These are phyloP conservation scores for Zoanthus gigantus DNA, from an alignment of 92 coral and sea anemone genomes.

Conservation along the genomic window DNA sequence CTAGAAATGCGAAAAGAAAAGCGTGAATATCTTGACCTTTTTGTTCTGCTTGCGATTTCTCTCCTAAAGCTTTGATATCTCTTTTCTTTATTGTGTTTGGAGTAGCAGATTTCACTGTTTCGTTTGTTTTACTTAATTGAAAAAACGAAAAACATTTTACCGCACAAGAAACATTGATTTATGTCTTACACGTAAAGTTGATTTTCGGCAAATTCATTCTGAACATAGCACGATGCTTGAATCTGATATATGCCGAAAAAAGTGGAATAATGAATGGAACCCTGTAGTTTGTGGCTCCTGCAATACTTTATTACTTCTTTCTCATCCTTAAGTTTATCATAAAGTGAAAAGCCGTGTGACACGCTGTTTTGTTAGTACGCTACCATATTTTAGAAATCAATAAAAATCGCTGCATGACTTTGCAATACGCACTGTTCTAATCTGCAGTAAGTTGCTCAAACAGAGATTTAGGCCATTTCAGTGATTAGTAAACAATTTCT, in stretches of 20 bases:
- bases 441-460: conserved; percentile 58
- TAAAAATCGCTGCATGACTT: conserved; percentile 75
- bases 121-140: conserved; percentile 23
- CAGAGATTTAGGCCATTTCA: conserved; percentile 59
- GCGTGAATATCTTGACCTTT: conserved; percentile 39
- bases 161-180: conserved; percentile 11
- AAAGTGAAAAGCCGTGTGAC: conserved; percentile 56
- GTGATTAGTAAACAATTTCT: conserved; percentile 44
- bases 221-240: conserved; percentile 16
- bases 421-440: conserved; percentile 64
- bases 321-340: conserved; percentile 74
- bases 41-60: conserved; percentile 7
- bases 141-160: conserved; percentile 5
- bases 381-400: conserved; percentile 66
- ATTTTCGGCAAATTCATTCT: conserved; percentile 9
- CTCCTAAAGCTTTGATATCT: not conserved
- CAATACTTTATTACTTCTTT: conserved; percentile 55
- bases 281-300: conserved; percentile 86
- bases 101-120: not conserved
- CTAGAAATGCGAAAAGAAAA: conserved; percentile 44
- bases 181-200: conserved; percentile 1
- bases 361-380: conserved; percentile 59
- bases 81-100: not conserved
- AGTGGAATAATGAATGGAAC: conserved; percentile 81
- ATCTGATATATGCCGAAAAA: conserved; percentile 62